phyloP scores from a whole-genome alignment of 2,113 vertebrate species.

The Naja naja region DNA sequence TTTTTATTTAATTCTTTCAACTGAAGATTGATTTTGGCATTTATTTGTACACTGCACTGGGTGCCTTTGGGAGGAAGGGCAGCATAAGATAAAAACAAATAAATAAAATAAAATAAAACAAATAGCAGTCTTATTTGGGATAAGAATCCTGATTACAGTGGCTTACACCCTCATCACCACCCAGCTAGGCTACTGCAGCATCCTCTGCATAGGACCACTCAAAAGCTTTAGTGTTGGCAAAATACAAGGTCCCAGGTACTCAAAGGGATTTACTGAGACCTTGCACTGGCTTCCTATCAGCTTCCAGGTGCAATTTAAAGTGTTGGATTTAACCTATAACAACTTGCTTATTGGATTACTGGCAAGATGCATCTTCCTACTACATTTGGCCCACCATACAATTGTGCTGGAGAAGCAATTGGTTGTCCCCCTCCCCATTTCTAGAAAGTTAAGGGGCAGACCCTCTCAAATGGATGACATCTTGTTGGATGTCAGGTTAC shows the following conservation, averaged over 20 bases:
- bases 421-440: not conserved
- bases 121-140: not conserved
- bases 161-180: not conserved
- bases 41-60: not conserved
- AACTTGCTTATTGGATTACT: not conserved
- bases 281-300: not conserved
- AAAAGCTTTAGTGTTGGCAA: not conserved
- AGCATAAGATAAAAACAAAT: not conserved
- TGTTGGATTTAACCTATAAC: not conserved
- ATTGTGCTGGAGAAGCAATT: not conserved
- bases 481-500: not conserved
- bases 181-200: not conserved
- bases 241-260: not conserved
- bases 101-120: not conserved
- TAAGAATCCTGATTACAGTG: not conserved
- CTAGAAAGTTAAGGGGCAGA: not conserved
- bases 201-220: not conserved
- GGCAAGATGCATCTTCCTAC: not conserved
- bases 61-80: not conserved
- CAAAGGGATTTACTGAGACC: not conserved
- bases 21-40: not conserved
- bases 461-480: not conserved
- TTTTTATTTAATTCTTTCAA: not conserved
- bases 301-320: not conserved
- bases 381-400: not conserved